Conservation (phyloP, 2,797 vertebrate genomes). For the Hapalemur alaotrensis region DNA sequence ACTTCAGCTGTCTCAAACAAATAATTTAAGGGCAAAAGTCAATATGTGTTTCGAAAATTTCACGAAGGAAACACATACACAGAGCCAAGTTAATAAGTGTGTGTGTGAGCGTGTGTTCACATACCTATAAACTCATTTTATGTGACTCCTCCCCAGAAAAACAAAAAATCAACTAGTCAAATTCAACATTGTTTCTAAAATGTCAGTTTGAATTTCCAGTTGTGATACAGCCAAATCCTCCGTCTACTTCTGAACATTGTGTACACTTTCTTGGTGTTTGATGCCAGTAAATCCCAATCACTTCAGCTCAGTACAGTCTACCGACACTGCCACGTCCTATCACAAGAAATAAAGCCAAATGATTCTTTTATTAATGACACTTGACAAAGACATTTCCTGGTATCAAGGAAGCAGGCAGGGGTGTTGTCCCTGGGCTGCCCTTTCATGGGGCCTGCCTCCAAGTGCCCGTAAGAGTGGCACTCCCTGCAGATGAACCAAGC, state of each 20-base stretch:
- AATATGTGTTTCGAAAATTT: conserved; percentile 42
- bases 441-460: accelerated
- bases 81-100: background rate
- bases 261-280: conserved; percentile 44
- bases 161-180: background rate
- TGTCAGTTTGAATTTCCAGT: background rate
- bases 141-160: background rate
- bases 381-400: background rate
- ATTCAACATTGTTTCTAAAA: background rate
- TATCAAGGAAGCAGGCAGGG: background rate
- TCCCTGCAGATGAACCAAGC: background rate
- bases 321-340: conserved; percentile 5
- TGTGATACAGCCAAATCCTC: background rate
- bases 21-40: conserved; percentile 71
- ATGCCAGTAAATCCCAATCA: background rate
- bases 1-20: conserved; percentile 69
- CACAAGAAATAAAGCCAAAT: background rate
- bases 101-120: background rate
- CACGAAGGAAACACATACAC: background rate
- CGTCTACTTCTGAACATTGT: background rate
- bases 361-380: background rate
- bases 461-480: background rate
- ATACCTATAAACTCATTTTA: background rate
- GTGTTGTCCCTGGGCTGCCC: background rate
- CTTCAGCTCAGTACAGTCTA: conserved; percentile 40